phyloP scores from a whole-genome alignment of 64 coral and sea anemone species.

The Pocillopora damicornis region DNA sequence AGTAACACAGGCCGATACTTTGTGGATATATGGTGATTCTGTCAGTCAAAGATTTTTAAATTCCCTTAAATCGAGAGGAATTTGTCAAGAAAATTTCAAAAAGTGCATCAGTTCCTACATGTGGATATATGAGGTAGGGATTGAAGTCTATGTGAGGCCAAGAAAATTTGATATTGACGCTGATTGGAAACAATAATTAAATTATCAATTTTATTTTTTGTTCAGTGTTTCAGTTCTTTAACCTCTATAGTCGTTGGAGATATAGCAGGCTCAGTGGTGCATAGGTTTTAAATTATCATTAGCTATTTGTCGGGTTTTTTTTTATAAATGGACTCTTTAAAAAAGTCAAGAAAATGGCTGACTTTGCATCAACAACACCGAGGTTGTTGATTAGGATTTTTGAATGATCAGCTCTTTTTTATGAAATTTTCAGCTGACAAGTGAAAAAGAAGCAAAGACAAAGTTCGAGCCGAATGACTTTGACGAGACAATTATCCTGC shows the following conservation, averaged over 20 bases:
- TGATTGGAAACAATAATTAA: too few species aligned
- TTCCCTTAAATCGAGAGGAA: slow-evolving; percentile 25
- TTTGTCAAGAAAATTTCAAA: slow-evolving; percentile 56
- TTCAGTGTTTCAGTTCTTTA: too few species aligned
- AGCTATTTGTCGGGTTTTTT: too few species aligned
- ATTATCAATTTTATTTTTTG: too few species aligned
- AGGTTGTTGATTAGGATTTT: not conserved
- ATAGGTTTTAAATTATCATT: too few species aligned
- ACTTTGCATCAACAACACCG: too few species aligned
- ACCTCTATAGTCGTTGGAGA: too few species aligned
- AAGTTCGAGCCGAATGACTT: slow-evolving; percentile 53
- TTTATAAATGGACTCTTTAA: too few species aligned
- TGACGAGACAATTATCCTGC: slow-evolving; percentile 60
- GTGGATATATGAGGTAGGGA: slow-evolving; percentile 84
- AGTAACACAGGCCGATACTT: slow-evolving; percentile 30
- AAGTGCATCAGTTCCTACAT: slow-evolving; percentile 61
- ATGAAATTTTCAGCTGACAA: slow-evolving; percentile 24
- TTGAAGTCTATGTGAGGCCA: not conserved
- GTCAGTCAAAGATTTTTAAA: slow-evolving; percentile 45
- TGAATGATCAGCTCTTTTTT: not conserved
- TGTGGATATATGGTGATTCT: slow-evolving; percentile 90
- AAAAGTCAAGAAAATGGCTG: too few species aligned
- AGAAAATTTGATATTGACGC: too few species aligned
- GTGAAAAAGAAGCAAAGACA: slow-evolving; percentile 58
- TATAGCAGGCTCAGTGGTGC: too few species aligned